These are phyloP conservation scores for Plectus sambesii DNA, from an alignment of 1,140 invertebrate species.

Conservation along the genomic window DNA sequence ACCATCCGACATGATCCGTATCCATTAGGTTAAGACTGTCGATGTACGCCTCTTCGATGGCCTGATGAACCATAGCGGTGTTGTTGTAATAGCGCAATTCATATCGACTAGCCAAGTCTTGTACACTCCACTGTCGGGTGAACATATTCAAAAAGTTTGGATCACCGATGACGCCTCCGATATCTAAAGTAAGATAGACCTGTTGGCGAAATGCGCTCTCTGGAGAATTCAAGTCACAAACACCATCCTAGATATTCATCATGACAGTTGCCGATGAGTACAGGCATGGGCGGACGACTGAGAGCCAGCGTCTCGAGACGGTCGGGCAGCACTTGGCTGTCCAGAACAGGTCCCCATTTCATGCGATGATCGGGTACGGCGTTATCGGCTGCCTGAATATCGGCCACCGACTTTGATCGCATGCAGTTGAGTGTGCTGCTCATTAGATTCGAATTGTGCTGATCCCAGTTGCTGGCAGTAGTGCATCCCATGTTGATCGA, in stretches of 20 bases:
- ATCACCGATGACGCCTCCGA: slow-evolving; percentile 4
- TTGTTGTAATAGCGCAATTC: slow-evolving; percentile 14
- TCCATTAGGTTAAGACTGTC: slow-evolving; percentile 5
- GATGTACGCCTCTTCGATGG: slow-evolving; percentile 4
- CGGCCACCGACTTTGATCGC: slow-evolving; percentile 1
- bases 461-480: slow-evolving; percentile 5
- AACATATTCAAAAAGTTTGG: slow-evolving; percentile 3
- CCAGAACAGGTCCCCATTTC: slow-evolving; percentile 14
- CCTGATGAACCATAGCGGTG: neutral
- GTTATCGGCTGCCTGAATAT: too few relatives aligned
- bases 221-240: slow-evolving; percentile 6
- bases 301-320: too few relatives aligned
- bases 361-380: too few relatives aligned
- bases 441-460: slow-evolving; percentile 4
- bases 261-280: too few relatives aligned
- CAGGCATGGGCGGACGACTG: too few relatives aligned
- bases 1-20: slow-evolving; percentile 5
- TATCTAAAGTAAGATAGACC: slow-evolving; percentile 2
- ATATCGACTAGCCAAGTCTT: slow-evolving; percentile 8
- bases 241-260: slow-evolving; percentile 6
- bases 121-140: neutral
- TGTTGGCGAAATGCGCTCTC: neutral
- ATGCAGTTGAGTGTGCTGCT: neutral
- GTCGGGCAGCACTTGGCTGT: slow-evolving; percentile 5
- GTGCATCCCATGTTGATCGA: slow-evolving; percentile 10